Evolutionary conservation across 2,113 vertebrate species (phyloP).

Genomic region (Platysteira castanea): DNA sequence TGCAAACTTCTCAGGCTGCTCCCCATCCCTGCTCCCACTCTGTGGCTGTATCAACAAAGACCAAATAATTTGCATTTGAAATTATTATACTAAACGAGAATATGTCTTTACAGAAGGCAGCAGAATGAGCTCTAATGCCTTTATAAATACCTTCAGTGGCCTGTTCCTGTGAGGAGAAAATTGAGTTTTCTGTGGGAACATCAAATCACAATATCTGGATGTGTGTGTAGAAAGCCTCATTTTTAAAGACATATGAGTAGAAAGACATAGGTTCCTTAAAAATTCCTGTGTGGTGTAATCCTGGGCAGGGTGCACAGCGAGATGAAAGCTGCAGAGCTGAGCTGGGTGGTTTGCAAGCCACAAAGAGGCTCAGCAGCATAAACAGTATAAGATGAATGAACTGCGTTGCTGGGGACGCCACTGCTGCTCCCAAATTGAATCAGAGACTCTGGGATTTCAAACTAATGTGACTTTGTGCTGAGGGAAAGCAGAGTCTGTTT

Average conservation of each 20-base stretch:
- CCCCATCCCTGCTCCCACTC: background rate
- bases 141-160: background rate
- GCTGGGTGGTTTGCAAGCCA: background rate
- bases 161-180: background rate
- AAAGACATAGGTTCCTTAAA: background rate
- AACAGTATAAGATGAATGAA: background rate
- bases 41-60: background rate
- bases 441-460: constrained; percentile 3
- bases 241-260: background rate
- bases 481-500: background rate
- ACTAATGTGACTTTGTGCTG: background rate
- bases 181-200: background rate
- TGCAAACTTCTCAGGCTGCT: background rate
- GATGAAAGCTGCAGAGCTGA: background rate
- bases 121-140: background rate
- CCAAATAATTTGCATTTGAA: background rate
- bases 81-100: background rate
- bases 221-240: background rate
- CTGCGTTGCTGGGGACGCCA: background rate
- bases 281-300: background rate
- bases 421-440: background rate
- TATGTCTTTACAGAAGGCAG: background rate
- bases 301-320: background rate
- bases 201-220: background rate
- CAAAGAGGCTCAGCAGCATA: background rate